Base-by-base conservation (phyloP, 2,888 invertebrate genomes). In the Geotrupes spiniger region DNA sequence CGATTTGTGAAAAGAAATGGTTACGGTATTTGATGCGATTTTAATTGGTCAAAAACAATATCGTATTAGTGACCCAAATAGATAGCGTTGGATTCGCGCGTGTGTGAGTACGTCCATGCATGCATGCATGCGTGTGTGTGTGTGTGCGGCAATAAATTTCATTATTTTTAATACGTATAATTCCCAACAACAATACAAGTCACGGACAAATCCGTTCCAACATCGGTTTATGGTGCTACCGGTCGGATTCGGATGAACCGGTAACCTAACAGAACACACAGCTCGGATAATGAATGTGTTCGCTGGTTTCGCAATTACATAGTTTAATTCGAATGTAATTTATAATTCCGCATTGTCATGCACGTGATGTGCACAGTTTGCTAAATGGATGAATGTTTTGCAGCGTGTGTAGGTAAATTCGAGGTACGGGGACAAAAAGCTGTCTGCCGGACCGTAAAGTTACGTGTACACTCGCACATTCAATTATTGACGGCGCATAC, bases 321-420 rank as follows among this genome's bases (percentile, higher is more conserved):
- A 73, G 74, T 74, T 73, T 74, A 73, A 74, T 73, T 74, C 71
- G 70, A 72, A 71, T 71, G 72, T 72, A 71, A 72, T 73, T 73
- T 73, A 72, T 73, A 73, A 72, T 73, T 73, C 71, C 64, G 70
- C 71, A 72, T 72, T 73, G 72, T 72, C 72, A 71, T 71, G 71
- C 71, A 71, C 66, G 70, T 71, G 71, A 71, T 71, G 71, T 69
- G 68, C 68, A 61, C 68, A 63, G 68, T 69, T 71, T 69, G 67
- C 71, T 70, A 67, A 70, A 70, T 63, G 70, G 67, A 65, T 65
- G 67, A 64, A 63, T 65, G 61, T 68, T 59, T 68, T 65, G 66
- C 62, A 61, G 50, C 51, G 50, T 49, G n/a, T n/a, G 52, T 56
- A 57, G 57, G 57, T 57, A 57, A 57, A 57, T 52, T 57, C 52